Evolutionary conservation across 2,888 invertebrate genomes (phyloP), one percentile per base, ranked within the genome.

Genomic region (Netelia virgata): DNA sequence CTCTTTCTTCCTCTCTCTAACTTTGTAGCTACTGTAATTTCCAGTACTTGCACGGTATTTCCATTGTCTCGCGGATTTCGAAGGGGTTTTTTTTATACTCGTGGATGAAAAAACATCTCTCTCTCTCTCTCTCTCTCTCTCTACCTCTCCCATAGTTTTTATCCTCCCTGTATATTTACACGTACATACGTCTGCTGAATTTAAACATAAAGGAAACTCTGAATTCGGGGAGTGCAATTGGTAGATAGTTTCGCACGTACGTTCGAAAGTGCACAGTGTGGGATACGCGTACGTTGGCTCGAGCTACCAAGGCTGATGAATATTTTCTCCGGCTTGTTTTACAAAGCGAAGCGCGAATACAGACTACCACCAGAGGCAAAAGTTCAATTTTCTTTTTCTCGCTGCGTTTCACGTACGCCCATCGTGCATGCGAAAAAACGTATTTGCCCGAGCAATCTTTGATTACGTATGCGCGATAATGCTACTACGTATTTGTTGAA

Each of bases 81-180:
- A 36, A 6, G 36, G 36, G 36, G 1, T 6, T 3, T 36, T 36
- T 47, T 47, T 47, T 47, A 47, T 47, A 47, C 47, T 14, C 47
- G 14, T 2, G 14, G 14, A 14, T 14, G 14, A 47, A 14, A 47
- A 47, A 47, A 47, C 11, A 28, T 18, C 47, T 28, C 28, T 36
- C 53, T 66, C 66, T 23, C 41, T 66, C n/a, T n/a, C n/a, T n/a
- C n/a, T n/a, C n/a, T n/a, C 61, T 63, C 14, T 28, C 43, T 28
- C 50, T 64, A 53, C n/a, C 41, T 66, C 63, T 63, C 14, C 41
- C 14, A 50, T 68, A 79, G 72, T 79, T 61, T 74, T 70, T 83
- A 74, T 10, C 41, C 41, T 16, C 41, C 16, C 59, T 59, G 68
- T 76, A 76, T 59, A 76, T 76, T 76, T 59, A 14, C 47, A 47